Percentiles rank a stretch among this genome's conserved stretches.
Evolutionary conservation across 2,113 vertebrate species (phyloP).

Genomic region (Etheostoma cragini): DNA sequence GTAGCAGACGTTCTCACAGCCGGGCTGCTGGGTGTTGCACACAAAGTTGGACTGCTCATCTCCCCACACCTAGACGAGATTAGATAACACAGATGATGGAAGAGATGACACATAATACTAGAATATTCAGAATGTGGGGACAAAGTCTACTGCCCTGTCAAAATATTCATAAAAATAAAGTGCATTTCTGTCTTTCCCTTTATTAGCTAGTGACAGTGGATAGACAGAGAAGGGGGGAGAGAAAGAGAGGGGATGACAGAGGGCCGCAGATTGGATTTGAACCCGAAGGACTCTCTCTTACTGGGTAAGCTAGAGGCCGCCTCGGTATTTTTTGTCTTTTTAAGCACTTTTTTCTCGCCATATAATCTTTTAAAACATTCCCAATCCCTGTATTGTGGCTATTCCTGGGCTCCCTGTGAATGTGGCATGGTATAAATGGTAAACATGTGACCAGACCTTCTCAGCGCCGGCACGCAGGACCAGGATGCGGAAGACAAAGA

Average conservation of each 20-base stretch:
- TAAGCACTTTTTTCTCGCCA: background rate
- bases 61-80: slow-evolving; percentile 87
- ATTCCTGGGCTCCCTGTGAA: background rate
- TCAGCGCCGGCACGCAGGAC: slow-evolving; percentile 91
- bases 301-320: too few species aligned
- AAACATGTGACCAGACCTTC: slow-evolving; percentile 70
- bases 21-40: slow-evolving; percentile 96
- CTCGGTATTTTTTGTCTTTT: background rate
- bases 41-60: slow-evolving; percentile 96
- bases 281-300: too few species aligned
- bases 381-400: background rate
- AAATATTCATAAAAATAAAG: background rate
- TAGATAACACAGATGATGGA: background rate
- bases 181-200: background rate
- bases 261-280: too few species aligned
- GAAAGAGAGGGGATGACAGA: too few species aligned
- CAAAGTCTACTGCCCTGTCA: background rate
- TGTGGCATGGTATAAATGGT: background rate
- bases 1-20: slow-evolving; percentile 97
- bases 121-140: background rate
- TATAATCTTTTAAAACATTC: background rate
- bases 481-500: slow-evolving; percentile 97
- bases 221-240: too few species aligned
- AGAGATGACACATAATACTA: background rate
- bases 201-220: too few species aligned